These are phyloP conservation scores for Pardalotus punctatus DNA, from an alignment of 2,113 vertebrate species.

Conservation along the genomic window DNA sequence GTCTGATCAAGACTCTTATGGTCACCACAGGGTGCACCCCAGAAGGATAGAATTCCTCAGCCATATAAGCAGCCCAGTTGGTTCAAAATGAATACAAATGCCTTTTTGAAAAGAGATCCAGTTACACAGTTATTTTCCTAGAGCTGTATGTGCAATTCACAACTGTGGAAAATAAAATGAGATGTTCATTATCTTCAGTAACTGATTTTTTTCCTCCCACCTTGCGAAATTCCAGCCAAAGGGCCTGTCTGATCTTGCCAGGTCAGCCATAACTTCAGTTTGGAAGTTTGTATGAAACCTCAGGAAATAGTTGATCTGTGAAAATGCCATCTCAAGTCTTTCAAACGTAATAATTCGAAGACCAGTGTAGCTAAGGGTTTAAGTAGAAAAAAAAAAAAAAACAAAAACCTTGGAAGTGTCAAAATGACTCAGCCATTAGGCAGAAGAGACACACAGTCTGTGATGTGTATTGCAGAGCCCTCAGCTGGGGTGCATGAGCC, in stretches of 20 bases:
- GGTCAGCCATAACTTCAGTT: not conserved
- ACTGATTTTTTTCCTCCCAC: not conserved
- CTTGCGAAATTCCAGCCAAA: not conserved
- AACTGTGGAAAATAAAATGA: not conserved
- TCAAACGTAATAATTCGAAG: not conserved
- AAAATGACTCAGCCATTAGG: not conserved
- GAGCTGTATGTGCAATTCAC: not conserved
- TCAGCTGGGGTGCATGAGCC: rapidly evolving
- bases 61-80: rapidly evolving
- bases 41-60: rapidly evolving
- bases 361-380: not conserved
- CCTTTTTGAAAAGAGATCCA: not conserved
- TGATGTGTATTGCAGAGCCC: not conserved
- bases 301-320: rapidly evolving
- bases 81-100: not conserved
- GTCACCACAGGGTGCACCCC: not conserved
- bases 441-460: not conserved
- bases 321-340: not conserved
- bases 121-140: not conserved
- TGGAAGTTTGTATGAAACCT: not conserved
- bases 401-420: not conserved
- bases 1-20: rapidly evolving
- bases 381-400: not conserved
- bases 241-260: not conserved
- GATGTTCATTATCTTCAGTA: not conserved